A percentile compares a stretch with the other conserved stretches of the same genome.
Conservation (phyloP, 2,113 vertebrate species). For the Cebidichthys violaceus region DNA sequence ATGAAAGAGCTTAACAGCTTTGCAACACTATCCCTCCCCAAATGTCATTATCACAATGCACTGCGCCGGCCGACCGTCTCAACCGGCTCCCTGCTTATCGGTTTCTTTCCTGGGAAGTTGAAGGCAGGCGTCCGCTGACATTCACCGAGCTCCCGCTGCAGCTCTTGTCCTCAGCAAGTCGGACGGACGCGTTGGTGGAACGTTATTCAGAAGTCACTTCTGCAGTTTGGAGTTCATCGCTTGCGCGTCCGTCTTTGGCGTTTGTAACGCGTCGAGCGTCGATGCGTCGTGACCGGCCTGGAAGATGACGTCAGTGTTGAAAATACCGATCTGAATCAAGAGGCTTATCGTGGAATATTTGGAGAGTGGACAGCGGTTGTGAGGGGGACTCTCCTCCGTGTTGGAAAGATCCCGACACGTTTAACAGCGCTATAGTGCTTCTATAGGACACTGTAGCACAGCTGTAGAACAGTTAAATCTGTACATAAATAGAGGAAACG, state of each 20-base stretch:
- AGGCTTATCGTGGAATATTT: background rate
- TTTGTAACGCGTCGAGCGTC: constrained; percentile 21
- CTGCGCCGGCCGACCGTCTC: constrained; percentile 66
- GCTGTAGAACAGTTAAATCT: background rate
- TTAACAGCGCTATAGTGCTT: background rate
- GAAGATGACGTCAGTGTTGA: background rate
- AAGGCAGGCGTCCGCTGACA: constrained; percentile 73
- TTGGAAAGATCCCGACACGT: too few relatives aligned
- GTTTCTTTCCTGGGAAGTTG: constrained; percentile 76
- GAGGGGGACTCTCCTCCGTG: too few relatives aligned
- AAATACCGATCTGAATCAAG: constrained; percentile 15
- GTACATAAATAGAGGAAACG: background rate
- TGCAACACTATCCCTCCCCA: constrained; percentile 83
- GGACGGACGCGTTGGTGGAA: constrained; percentile 28
- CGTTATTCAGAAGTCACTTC: constrained; percentile 42
- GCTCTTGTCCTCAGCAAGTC: constrained; percentile 38
- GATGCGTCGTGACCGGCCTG: background rate
- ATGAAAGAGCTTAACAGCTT: constrained; percentile 86
- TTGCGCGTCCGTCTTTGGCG: constrained; percentile 1
- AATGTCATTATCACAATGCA: constrained; percentile 84
- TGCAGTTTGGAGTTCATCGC: constrained; percentile 45
- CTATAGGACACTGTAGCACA: background rate
- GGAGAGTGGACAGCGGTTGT: background rate
- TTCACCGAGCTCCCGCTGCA: constrained; percentile 61
- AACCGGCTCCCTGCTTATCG: constrained; percentile 74